Conservation (phyloP, 2,888 invertebrate genomes). For the Sipha maydis region DNA sequence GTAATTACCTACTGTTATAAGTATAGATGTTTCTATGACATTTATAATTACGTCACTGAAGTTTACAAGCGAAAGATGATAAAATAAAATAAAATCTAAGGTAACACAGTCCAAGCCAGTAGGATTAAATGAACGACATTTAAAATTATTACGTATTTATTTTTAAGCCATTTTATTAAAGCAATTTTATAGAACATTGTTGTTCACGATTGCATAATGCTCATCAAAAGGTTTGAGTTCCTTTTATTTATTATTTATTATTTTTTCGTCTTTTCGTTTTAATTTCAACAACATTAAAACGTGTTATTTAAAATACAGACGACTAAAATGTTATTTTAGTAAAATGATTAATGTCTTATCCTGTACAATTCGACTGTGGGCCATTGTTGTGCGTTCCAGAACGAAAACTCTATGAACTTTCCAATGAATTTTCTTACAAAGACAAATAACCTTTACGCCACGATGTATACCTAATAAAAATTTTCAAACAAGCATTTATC, state of each 20-base stretch:
- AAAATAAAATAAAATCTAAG: too few relatives aligned
- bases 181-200: neutral
- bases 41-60: too few relatives aligned
- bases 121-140: too few relatives aligned
- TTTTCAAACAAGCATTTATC: neutral
- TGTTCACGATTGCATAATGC: neutral
- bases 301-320: neutral
- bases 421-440: neutral
- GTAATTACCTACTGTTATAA: too few relatives aligned
- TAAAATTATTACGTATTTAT: too few relatives aligned
- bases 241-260: too few relatives aligned
- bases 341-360: neutral
- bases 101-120: too few relatives aligned
- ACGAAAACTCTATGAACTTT: neutral
- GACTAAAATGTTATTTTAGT: neutral
- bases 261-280: neutral
- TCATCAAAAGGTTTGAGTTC: neutral
- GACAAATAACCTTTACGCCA: neutral
- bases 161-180: neutral
- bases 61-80: too few relatives aligned
- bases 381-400: neutral
- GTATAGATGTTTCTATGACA: too few relatives aligned
- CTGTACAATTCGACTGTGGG: neutral
- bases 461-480: neutral
- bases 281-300: neutral